Evolutionary conservation across 1,140 invertebrate genomes (phyloP), one percentile per base, ranked within the genome.

Genomic region (Microplitis mediator): DNA sequence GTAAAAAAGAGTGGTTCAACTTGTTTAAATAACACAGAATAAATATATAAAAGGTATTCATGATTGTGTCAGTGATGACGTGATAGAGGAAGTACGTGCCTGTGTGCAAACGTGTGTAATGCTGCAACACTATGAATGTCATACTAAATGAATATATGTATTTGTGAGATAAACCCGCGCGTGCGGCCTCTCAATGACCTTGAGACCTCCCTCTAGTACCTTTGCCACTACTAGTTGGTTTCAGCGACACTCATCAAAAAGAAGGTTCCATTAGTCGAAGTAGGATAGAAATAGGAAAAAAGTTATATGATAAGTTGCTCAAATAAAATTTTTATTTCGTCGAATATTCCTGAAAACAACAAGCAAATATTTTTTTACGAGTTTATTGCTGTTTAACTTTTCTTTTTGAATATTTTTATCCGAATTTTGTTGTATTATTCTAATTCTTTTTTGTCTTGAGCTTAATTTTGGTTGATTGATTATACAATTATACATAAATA

Each of bases 131-230:
- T 71, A 74, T 60, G 73, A 64, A 64, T 69, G 69, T 68, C 68
- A 69, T 74, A 64, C 36, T 23, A 32, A 39, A 52, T 8, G n/a
- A n/a, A 9, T 79, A 75, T 77, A 73, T 77, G 72, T 70, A 61
- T 23, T 31, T 77, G 79, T 80, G 74, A 77, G 73, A 73, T 74
- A 76, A 76, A 81, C 72, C 69, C 84, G 84, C 83, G 84, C 81
- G 83, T 84, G 84, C 82, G 81, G 78, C 81, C 77, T 80, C 80
- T 76, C 73, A 73, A 77, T 83, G 84, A 85, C 84, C 84, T 85
- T 85, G 84, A 83, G 79, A 75, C 75, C 76, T 73, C 79, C 74
- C 69, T 74, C 75, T 60, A 23, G 8, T 31, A 34, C 14, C 51
- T 23, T 54, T 13, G 45, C 65, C 32, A 54, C 65, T 31, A 23